Base-by-base conservation (phyloP, 1,140 invertebrate genomes). In the Eriosoma lanigerum region DNA sequence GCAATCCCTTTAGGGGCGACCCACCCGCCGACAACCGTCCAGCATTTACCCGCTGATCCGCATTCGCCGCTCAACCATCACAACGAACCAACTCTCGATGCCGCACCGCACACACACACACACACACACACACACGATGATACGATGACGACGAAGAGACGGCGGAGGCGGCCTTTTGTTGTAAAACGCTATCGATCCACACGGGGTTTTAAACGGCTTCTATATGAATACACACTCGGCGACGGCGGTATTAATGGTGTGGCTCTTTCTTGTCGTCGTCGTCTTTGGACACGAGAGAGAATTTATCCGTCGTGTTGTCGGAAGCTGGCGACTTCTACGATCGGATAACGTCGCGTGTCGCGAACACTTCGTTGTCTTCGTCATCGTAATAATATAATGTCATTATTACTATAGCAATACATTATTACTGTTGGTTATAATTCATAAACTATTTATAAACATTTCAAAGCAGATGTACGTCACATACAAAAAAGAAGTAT, bases 111-210 rank as follows among this genome's bases (percentile, higher is more conserved):
- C 38, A 26, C 17, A 26, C 44, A 15, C 19, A n/a, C 17, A 26
- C 44, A 15, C 19, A n/a, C 17, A n/a, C 10, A 66, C 32, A 17
- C 68, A 24, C 46, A 17, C 24, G n/a, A 52, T 10, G 46, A 44
- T 68, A n/a, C 52, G 9, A 8, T 12, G 26, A 13, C 13, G n/a
- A 9, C 12, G n/a, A 46, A 38, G 32, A 38, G 32, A 15, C 32
- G 21, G 46, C 15, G 15, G 54, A 17, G 50, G 19, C 60, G 75
- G 75, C 58, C 75, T 78, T 78, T 78, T 78, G 75, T 78, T 78
- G 75, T 78, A 62, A 78, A 78, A 78, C 56, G 75, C 38, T 78
- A 78, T 78, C 75, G 75, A 78, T 78, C 75, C 56, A 38, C 75
- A 62, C 56, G 75, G 56, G 54, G 38, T 62, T 60, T 78, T 78